Conservation (phyloP, 1,140 invertebrate genomes). For the Drosophila sturtevanti region DNA sequence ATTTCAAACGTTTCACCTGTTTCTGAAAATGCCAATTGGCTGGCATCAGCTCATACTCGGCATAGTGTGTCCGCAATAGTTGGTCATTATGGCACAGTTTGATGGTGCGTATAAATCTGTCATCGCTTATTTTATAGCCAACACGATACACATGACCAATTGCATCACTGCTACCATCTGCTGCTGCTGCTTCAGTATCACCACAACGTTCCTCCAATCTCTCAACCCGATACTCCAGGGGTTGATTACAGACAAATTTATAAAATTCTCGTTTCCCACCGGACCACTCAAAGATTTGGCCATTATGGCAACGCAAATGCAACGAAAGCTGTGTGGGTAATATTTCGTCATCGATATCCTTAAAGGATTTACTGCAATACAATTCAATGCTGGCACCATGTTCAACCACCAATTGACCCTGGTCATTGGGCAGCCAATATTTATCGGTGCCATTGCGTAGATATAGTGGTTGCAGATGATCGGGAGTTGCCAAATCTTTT, state of each 20-base stretch:
- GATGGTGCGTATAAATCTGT: constrained; percentile 68
- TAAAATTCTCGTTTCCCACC: constrained; percentile 47
- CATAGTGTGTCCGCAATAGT: constrained; percentile 58
- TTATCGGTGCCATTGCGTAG: constrained; percentile 42
- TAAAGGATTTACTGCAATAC: constrained; percentile 52
- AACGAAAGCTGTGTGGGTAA: constrained; percentile 19
- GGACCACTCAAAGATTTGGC: constrained; percentile 50
- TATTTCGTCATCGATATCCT: neutral
- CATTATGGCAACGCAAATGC: constrained; percentile 53
- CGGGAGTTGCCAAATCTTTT: constrained; percentile 47
- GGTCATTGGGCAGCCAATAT: constrained; percentile 65
- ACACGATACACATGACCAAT: constrained; percentile 59
- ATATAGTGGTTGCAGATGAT: constrained; percentile 63
- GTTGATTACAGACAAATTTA: constrained; percentile 53
- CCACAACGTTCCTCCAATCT: constrained; percentile 39
- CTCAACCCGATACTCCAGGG: constrained; percentile 50
- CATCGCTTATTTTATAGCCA: constrained; percentile 55
- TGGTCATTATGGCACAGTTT: constrained; percentile 61
- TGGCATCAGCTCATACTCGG: constrained; percentile 46
- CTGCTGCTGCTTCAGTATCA: constrained; percentile 2
- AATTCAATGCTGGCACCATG: constrained; percentile 60
- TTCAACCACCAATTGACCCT: constrained; percentile 55
- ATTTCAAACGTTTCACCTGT: constrained; percentile 60
- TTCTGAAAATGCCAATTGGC: constrained; percentile 61
- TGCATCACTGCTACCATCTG: neutral